Base-by-base conservation (phyloP, 2,888 invertebrate species). In the Anticlea derivata region DNA sequence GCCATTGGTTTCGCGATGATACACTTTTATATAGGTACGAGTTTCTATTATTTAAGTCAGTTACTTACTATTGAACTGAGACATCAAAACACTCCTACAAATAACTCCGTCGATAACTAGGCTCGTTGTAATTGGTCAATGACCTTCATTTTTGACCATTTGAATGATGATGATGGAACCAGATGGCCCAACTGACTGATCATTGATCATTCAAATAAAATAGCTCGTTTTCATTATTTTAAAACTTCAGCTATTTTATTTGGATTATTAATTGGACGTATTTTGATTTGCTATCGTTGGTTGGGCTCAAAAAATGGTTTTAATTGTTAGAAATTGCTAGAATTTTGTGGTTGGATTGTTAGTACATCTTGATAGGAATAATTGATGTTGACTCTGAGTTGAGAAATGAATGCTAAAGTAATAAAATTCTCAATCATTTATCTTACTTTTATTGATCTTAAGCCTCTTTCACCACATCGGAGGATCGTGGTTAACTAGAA, bases 161-260 rank as follows among this genome's bases (percentile, higher is more conserved):
- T 24, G 38, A n/a, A n/a, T n/a, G n/a, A n/a, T n/a, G n/a, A n/a
- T n/a, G n/a, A n/a, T n/a, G n/a, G n/a, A n/a, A 41, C 37, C 29
- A 13, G 12, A 35, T 7, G 11, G 24, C 8, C 34, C 29, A 33
- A 37, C 38, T 29, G 49, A 29, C 22, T 12, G 38, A 27, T 52
- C 44, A 45, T 51, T 37, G 29, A 55, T 51, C 45, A 51, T 45
- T 51, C 33, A 45, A 44, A 27, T 13, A 12, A 41, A 24, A 40
- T 34, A 30, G 50, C 34, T 27, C 22, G 31, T 7, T 37, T 20
- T 30, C 17, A 43, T 50, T 52, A n/a, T 44, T 52, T 50, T 27
- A 5, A 8, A 26, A 38, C 46, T n/a, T n/a, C n/a, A n/a, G n/a
- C n/a, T n/a, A n/a, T n/a, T n/a, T n/a, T n/a, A n/a, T n/a, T n/a